These are phyloP conservation scores for Agrypnus murinus DNA, from an alignment of 2,888 invertebrate species.

Conservation along the genomic window DNA sequence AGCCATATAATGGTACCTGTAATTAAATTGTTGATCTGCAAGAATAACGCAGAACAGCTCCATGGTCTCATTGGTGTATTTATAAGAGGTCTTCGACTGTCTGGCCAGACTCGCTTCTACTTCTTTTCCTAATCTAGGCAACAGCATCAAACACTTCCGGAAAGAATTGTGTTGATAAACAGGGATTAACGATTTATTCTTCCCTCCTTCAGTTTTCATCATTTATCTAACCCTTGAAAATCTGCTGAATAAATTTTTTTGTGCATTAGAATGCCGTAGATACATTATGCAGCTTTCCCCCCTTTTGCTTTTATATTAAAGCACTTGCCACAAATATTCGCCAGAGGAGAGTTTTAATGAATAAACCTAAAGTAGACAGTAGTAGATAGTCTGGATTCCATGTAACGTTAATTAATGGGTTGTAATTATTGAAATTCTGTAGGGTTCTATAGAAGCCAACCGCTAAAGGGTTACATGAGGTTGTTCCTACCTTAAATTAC, in stretches of 20 bases:
- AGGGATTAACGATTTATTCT: constrained; percentile 1
- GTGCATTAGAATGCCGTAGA: too few relatives aligned
- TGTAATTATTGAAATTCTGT: constrained; percentile 57
- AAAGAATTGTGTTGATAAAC: too few relatives aligned
- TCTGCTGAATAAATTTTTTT: constrained; percentile 23
- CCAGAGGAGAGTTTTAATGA: constrained; percentile 34
- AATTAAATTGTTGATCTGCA: too few relatives aligned
- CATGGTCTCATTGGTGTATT: too few relatives aligned
- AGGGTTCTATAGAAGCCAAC: constrained; percentile 52
- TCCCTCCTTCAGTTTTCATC: constrained; percentile 1
- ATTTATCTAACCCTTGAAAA: constrained; percentile 11
- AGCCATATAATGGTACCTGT: too few relatives aligned
- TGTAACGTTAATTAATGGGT: constrained; percentile 56
- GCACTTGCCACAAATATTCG: constrained; percentile 39
- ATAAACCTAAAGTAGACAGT: constrained; percentile 37
- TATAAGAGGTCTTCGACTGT: too few relatives aligned
- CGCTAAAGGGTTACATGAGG: constrained; percentile 52
- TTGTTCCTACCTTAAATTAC: constrained; percentile 55
- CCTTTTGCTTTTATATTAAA: constrained; percentile 19
- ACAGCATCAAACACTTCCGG: too few relatives aligned
- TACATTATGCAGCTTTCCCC: constrained; percentile 1
- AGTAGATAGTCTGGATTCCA: constrained; percentile 49
- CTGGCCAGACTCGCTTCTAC: too few relatives aligned
- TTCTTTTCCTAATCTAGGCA: too few relatives aligned
- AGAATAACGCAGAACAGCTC: too few relatives aligned